These are phyloP conservation scores for Octodon degus DNA, from an alignment of 2,113 vertebrate species.

Conservation along the genomic window DNA sequence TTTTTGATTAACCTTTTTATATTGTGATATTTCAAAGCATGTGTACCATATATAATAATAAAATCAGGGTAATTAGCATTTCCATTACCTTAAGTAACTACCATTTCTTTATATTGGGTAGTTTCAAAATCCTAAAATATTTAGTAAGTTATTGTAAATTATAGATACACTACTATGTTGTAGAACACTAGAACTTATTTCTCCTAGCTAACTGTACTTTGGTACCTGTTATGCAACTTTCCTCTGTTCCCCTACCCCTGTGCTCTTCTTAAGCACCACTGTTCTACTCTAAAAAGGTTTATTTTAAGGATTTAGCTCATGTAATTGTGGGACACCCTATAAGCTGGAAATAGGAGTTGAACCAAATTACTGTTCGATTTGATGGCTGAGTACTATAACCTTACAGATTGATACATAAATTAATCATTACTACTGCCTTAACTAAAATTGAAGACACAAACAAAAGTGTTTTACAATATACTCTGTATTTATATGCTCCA, in stretches of 20 bases:
- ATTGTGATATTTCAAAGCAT: neutral
- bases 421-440: neutral
- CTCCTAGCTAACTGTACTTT: neutral
- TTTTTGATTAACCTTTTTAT: neutral
- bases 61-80: neutral
- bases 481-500: slow-evolving; percentile 4
- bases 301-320: neutral
- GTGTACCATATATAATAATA: neutral
- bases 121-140: neutral
- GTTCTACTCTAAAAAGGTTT: neutral
- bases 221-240: neutral
- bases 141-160: neutral
- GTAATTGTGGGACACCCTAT: neutral
- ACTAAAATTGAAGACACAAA: neutral
- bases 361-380: neutral
- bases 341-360: neutral
- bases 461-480: neutral
- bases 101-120: neutral
- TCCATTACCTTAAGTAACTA: neutral
- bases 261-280: neutral
- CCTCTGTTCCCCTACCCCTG: neutral
- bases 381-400: neutral
- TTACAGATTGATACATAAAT: neutral
- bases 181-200: neutral
- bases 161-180: neutral